Base-by-base conservation (phyloP, 2,113 vertebrate genomes). In the Phrynosoma platyrhinos region DNA sequence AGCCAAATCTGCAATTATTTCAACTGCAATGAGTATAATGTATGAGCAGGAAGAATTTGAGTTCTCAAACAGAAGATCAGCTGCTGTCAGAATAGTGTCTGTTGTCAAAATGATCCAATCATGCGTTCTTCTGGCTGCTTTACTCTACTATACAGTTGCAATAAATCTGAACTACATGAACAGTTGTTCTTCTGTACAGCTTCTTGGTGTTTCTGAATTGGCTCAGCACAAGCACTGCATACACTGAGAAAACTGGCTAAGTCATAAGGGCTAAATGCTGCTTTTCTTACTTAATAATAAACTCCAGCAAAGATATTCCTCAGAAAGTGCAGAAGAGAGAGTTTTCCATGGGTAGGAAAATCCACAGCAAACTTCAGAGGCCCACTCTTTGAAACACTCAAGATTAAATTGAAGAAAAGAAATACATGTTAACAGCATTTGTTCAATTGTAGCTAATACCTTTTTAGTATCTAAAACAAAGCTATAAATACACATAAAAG, bases 1-100 rank as follows among this genome's bases (percentile, higher is more conserved):
- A 85, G 69, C 84, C 83, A 93, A 95, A 92, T 71, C 88, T 92
- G 83, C 91, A 91, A 80, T 90, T 71, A 7, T 87, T 92, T 89
- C 92, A 87, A 64, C 0, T 86, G 82, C 79, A 71, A 88, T 58
- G 69, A 64, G 84, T 2, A 6, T 88, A 91, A 92, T 91, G 92
- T 85, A 94, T 91, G 91, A 88, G 64, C 53, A 87, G 86, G 10
- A 87, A 86, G 86, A 89, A 91, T 89, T 85, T 69, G 87, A 86
- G 40, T 68, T 79, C 66, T 83, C 55, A 74, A 74, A 53, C 79
- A 25, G 18, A 68, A 89, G 69, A 0, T 0, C 90, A 93, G 89
- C 87, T 92, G 91, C 86, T 74, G 85, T 1, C 0, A 87, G 81
- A 91, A 89, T 86, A 89, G 92, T 0, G 0, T 79, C 86, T 93